Evolutionary conservation across 2,113 vertebrate species (phyloP).

Genomic region (Lota lota): DNA sequence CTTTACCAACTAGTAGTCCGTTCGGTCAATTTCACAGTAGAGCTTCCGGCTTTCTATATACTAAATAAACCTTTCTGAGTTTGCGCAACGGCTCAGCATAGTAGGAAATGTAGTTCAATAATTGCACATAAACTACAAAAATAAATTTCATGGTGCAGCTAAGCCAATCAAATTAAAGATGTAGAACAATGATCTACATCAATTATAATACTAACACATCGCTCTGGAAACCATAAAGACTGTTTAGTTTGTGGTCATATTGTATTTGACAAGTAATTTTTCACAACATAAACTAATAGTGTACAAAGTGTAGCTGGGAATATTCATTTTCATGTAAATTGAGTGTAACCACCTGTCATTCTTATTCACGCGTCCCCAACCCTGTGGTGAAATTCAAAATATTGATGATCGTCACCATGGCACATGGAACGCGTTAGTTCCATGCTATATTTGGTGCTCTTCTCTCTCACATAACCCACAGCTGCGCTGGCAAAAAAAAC

Average conservation of each 20-base stretch:
- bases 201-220: not conserved
- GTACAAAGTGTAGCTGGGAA: slow-evolving; percentile 14
- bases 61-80: slow-evolving; percentile 58
- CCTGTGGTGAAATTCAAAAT: slow-evolving; percentile 35
- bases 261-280: slow-evolving; percentile 19
- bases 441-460: slow-evolving; percentile 40
- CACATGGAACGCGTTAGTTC: slow-evolving; percentile 51
- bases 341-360: slow-evolving; percentile 46
- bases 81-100: slow-evolving; percentile 38
- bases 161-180: not conserved
- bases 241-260: slow-evolving; percentile 37
- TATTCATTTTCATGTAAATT: slow-evolving; percentile 35
- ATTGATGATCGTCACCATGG: slow-evolving; percentile 34
- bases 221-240: slow-evolving; percentile 24
- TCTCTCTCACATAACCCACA: slow-evolving; percentile 35
- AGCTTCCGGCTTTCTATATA: slow-evolving; percentile 63
- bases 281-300: slow-evolving; percentile 16
- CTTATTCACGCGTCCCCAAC: slow-evolving; percentile 31
- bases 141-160: not conserved
- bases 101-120: slow-evolving; percentile 51
- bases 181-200: not conserved
- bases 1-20: slow-evolving; percentile 64
- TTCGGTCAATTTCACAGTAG: slow-evolving; percentile 49
- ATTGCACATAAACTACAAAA: slow-evolving; percentile 12
- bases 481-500: slow-evolving; percentile 60